Base-by-base conservation (phyloP, 2,797 vertebrate genomes). In the Argya squamiceps region DNA sequence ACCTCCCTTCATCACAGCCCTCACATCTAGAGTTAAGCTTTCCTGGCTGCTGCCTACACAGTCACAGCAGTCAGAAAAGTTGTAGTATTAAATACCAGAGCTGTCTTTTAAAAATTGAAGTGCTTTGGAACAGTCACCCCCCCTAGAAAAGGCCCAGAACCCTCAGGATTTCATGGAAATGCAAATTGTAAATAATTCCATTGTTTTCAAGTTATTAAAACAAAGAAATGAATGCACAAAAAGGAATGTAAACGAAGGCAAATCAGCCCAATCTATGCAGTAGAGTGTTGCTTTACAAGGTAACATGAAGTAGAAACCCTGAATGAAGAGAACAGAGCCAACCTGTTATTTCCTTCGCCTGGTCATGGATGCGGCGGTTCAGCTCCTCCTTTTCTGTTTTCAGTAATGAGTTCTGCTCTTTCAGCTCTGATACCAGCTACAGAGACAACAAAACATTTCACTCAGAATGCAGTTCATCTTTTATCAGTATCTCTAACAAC, bases 311-410 rank as follows among this genome's bases (percentile, higher is more conserved):
- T 10, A 55, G 18, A 84, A 83, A 81, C 32, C 5, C 30, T 20
- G 60, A 78, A 39, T 15, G 32, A 79, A 58, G 37, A 46, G 69
- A 88, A 64, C 37, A 50, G 47, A 62, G 36, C 93, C 84, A 97
- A 99, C 99, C 99, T 96, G 99, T 99, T 98, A 99, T 99, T 96
- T 99, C 98, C 96, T 98, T 99, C 76, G 98, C 98, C 98, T 99
- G 99, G 92, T 99, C 99, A 93, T 99, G 98, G 93, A 99, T 99
- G 97, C 96, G 96, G 69, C 97, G 98, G 98, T 99, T 99, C 97
- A 99, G 97, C 41, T 99, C 97, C 36, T 99, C 98, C 91, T 99
- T 99, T 80, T 99, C 99, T 29, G 97, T 98, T 98, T 99, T 99
- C 97, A 99, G 98, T 55, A 98, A 93, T 1, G 98, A 97, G 77